These are phyloP conservation scores for Rhodinocichla rosea DNA, from an alignment of 2,113 vertebrate species.

Conservation along the genomic window DNA sequence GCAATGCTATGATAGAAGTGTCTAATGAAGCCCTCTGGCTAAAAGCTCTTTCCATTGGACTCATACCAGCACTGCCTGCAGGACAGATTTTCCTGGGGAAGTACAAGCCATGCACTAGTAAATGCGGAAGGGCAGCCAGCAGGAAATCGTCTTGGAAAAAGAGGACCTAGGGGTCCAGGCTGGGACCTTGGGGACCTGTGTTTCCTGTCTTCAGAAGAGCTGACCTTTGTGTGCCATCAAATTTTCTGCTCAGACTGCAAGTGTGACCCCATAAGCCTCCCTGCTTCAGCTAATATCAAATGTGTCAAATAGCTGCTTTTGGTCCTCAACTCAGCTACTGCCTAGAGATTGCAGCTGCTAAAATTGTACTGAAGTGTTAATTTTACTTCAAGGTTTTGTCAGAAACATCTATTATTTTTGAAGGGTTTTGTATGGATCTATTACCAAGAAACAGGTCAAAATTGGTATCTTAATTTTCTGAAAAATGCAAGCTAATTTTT, in stretches of 20 bases:
- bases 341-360: conserved; percentile 4
- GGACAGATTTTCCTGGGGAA: not conserved
- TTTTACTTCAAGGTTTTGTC: not conserved
- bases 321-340: not conserved
- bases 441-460: not conserved
- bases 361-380: not conserved
- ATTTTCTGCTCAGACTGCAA: not conserved
- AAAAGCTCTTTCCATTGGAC: not conserved
- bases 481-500: not conserved
- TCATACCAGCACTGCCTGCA: not conserved
- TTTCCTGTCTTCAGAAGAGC: not conserved
- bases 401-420: conserved; percentile 7
- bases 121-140: not conserved
- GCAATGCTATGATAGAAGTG: not conserved
- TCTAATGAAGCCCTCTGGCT: not conserved
- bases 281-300: not conserved
- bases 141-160: not conserved
- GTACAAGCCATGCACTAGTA: not conserved
- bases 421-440: not conserved
- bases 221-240: not conserved
- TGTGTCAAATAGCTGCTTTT: not conserved
- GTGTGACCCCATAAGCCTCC: not conserved
- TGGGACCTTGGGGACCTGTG: not conserved
- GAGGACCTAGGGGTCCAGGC: not conserved
- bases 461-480: not conserved